phyloP scores from a whole-genome alignment of 1,140 invertebrate species.

The Melipona quadrifasciata region DNA sequence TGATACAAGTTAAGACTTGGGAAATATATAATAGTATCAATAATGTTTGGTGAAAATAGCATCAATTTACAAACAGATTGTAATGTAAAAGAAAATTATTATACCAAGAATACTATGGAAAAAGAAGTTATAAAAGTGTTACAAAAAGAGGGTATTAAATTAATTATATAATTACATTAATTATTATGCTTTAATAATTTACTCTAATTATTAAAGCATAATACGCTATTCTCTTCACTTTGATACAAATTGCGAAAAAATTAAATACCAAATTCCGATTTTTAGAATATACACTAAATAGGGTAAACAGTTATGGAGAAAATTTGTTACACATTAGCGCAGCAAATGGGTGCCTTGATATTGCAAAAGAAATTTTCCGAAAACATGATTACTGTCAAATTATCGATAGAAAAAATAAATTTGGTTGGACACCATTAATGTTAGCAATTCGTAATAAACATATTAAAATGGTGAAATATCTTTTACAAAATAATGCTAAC shows the following conservation, averaged over 20 bases:
- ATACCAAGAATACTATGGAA: conserved; percentile 10
- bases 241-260: not conserved
- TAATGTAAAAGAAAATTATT: not conserved
- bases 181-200: not conserved
- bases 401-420: conserved; percentile 76
- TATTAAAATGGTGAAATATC: conserved; percentile 74
- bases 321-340: conserved; percentile 76
- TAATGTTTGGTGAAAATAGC: conserved; percentile 11
- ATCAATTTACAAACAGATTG: not conserved
- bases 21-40: not conserved
- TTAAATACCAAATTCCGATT: not conserved
- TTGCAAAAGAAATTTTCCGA: conserved; percentile 71
- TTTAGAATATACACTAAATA: conserved; percentile 73
- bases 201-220: not conserved
- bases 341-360: conserved; percentile 70
- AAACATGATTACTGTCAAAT: conserved; percentile 45
- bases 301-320: conserved; percentile 75
- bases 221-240: too few species aligned
- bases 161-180: not conserved
- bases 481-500: conserved; percentile 76
- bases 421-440: conserved; percentile 83
- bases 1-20: not conserved
- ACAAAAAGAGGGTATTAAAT: conserved; percentile 36
- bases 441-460: conserved; percentile 81
- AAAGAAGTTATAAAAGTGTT: conserved; percentile 38